These are phyloP conservation scores for Ia io DNA, from an alignment of 2,113 vertebrate genomes.

Conservation along the genomic window DNA sequence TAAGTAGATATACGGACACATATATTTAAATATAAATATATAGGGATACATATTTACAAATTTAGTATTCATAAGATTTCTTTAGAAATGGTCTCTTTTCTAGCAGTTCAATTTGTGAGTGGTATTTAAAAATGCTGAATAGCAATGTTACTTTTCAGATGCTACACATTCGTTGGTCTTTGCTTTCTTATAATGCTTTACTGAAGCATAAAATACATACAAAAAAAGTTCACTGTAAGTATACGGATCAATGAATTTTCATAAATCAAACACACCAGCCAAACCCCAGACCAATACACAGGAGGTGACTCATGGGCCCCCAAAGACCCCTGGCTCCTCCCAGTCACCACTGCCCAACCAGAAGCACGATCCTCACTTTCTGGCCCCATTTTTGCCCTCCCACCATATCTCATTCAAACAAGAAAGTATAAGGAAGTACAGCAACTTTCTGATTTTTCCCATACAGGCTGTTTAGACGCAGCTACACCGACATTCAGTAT, in stretches of 20 bases:
- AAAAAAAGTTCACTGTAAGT: background rate
- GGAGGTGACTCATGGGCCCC: background rate
- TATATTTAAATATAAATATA: background rate
- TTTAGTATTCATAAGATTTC: background rate
- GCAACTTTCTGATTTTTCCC: background rate
- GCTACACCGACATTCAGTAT: background rate
- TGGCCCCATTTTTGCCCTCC: background rate
- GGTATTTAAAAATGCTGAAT: background rate
- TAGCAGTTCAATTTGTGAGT: background rate
- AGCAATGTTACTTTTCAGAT: background rate
- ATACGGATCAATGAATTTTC: no score
- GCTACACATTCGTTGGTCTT: no score
- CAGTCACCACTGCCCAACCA: fast-evolving
- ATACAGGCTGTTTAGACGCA: background rate
- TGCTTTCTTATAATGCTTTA: background rate
- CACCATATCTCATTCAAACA: background rate
- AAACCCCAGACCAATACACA: background rate
- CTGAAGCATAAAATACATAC: background rate
- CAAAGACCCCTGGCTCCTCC: background rate
- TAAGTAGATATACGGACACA: background rate
- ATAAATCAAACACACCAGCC: background rate
- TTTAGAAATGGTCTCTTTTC: background rate
- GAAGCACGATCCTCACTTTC: background rate
- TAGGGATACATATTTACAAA: background rate
- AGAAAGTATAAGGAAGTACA: background rate